Evolutionary conservation across 2,113 vertebrate genomes (phyloP), one percentile per base, ranked within the genome.

Genomic region (Mus pahari): DNA sequence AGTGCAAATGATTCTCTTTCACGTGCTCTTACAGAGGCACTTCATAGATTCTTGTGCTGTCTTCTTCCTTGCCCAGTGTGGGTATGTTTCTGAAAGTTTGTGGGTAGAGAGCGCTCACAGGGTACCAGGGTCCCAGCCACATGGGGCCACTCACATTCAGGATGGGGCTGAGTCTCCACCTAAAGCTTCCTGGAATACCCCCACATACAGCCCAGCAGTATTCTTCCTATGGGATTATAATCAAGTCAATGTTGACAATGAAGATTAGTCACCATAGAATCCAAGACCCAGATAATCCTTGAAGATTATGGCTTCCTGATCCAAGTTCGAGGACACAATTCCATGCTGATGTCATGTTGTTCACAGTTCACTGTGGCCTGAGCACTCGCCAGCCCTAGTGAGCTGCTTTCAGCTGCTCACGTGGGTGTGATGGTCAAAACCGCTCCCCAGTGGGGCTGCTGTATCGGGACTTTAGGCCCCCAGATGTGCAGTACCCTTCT

Each of bases 41-140:
- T 50, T 24, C 3, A 0, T 10, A 31, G 3, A 62, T 75, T 19
- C 58, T 64, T 14, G 0, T 48, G 66, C 50, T 3, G 9, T 1
- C 0, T 20, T 55, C 50, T 58, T 60, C 7, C 13, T 79, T 89
- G 26, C 36, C 55, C 1, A 13, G 8, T 74, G 58, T 83, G 2
- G 4, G 4, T 17, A 13, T 64, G 26, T 70, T 71, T 42, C 53
- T 66, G 31, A 28, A 50, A 42, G 74, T 28, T 66, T 87, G 14
- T 70, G n/a, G 50, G 31, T 68, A 33, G 11, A 68, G 24, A 74
- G 8, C 7, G 42, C 42, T 13, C 55, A 42, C 68, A 55, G 14
- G 17, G 55, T 75, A 16, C 3, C 7, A 50, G 64, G 33, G 6
- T 6, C 11, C 28, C 42, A 68, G 17, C 45, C 12, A 9, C 2